phyloP scores from a whole-genome alignment of 2,888 invertebrate species.

The Galerucella pusilla region DNA sequence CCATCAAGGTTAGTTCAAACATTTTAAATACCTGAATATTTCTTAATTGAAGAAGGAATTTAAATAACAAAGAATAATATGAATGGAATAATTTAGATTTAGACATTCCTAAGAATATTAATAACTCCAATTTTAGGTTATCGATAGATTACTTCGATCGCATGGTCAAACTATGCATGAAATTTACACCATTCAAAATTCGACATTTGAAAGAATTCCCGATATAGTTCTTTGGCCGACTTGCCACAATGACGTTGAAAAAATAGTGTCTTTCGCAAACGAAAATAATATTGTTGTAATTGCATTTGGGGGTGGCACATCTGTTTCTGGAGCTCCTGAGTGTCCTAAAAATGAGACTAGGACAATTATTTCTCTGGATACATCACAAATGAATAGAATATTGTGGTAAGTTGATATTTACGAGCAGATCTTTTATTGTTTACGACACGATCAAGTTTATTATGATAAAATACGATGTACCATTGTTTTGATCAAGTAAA shows the following conservation, averaged over 20 bases:
- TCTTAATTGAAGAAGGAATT: too few species aligned
- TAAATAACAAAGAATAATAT: too few species aligned
- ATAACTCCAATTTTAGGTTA: slow-evolving; percentile 49
- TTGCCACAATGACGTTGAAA: slow-evolving; percentile 85
- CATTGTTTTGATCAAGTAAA: too few species aligned
- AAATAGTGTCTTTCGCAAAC: slow-evolving; percentile 81
- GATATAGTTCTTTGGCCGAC: slow-evolving; percentile 95
- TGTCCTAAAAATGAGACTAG: slow-evolving; percentile 83
- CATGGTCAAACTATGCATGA: slow-evolving; percentile 96
- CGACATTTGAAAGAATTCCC: slow-evolving; percentile 85
- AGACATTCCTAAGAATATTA: slow-evolving; percentile 1
- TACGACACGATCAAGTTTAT: not conserved
- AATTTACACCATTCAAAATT: slow-evolving; percentile 80
- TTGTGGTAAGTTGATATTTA: slow-evolving; percentile 72
- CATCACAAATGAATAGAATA: slow-evolving; percentile 95
- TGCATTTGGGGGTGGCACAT: slow-evolving; percentile 78
- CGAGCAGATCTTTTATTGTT: not conserved
- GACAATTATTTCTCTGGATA: slow-evolving; percentile 91
- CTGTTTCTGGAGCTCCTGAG: slow-evolving; percentile 67
- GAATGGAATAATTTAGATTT: too few species aligned
- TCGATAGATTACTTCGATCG: slow-evolving; percentile 87
- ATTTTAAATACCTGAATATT: too few species aligned
- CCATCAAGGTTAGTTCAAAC: slow-evolving; percentile 69
- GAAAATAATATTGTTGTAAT: slow-evolving; percentile 84
- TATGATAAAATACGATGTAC: not conserved